A percentile compares a stretch with the other conserved stretches of the same genome.
Conservation (phyloP, 92 coral and sea anemone species). For the Plumapathes pennacea region DNA sequence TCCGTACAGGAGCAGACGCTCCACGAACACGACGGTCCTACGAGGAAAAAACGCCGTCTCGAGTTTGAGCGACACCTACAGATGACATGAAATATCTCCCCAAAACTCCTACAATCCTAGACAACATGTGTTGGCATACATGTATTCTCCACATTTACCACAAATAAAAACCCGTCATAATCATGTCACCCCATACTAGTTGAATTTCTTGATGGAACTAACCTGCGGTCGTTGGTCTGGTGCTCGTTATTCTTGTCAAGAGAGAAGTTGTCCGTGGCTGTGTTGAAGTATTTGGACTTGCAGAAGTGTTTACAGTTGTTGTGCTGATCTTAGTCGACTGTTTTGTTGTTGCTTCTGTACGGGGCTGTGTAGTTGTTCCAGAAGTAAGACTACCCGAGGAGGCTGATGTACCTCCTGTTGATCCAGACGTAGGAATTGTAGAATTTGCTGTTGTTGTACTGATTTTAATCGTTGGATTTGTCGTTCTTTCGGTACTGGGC, state of each 20-base stretch:
- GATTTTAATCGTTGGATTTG: not conserved
- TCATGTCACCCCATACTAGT: not conserved
- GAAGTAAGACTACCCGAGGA: not conserved
- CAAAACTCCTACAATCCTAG: no score
- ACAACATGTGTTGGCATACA: no score
- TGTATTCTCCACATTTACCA: no score
- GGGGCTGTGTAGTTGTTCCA: not conserved
- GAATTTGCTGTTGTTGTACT: not conserved
- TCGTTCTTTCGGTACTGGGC: not conserved
- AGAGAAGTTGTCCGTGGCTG: not conserved
- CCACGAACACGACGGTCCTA: no score
- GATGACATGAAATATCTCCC: no score
- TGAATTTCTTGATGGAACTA: not conserved
- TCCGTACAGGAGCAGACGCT: slow-evolving; percentile 62
- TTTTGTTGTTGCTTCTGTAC: not conserved
- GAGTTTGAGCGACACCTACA: no score
- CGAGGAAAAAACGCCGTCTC: no score
- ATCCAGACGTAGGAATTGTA: not conserved
- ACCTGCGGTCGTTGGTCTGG: not conserved
- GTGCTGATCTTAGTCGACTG: not conserved
- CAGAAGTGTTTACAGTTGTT: not conserved
- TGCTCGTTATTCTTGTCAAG: slow-evolving; percentile 7
- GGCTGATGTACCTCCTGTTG: not conserved
- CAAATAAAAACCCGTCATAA: no score
- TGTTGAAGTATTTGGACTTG: not conserved